Percentiles rank a stretch among this genome's conserved stretches.
These are phyloP conservation scores for Steromphala cineraria DNA, from an alignment of 2,888 invertebrate species.

Conservation along the genomic window DNA sequence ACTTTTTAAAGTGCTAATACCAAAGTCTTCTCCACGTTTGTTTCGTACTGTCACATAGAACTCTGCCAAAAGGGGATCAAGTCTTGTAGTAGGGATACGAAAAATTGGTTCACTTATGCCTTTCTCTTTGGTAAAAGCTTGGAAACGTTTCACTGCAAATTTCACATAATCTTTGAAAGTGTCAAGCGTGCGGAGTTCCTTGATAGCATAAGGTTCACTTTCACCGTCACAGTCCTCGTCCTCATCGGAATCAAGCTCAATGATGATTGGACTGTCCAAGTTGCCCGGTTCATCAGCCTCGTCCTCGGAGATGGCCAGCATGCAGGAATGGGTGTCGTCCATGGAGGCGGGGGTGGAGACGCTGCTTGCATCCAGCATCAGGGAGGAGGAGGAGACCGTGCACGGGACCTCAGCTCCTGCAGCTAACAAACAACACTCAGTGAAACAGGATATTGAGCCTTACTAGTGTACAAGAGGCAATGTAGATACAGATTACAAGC, in stretches of 20 bases:
- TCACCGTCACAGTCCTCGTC: background rate
- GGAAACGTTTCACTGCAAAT: background rate
- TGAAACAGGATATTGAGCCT: too few relatives aligned
- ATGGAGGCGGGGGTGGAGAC: background rate
- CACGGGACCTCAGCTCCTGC: background rate
- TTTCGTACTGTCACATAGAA: background rate
- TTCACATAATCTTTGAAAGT: background rate
- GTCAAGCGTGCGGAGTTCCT: background rate
- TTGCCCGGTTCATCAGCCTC: background rate
- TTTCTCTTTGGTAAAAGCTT: background rate
- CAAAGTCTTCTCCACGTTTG: background rate
- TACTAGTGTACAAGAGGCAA: background rate
- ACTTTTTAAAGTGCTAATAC: background rate
- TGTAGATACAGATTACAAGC: too few relatives aligned
- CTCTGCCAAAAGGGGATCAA: background rate
- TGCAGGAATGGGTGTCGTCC: background rate
- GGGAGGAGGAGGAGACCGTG: background rate
- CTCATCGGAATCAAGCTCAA: background rate
- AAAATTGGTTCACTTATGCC: background rate
- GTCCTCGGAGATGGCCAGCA: background rate
- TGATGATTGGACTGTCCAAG: background rate
- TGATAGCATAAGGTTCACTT: background rate
- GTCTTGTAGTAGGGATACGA: background rate
- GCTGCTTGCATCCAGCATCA: background rate
- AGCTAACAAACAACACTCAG: background rate